phyloP scores from a whole-genome alignment of 1,140 invertebrate species.

The Formica selysi region DNA sequence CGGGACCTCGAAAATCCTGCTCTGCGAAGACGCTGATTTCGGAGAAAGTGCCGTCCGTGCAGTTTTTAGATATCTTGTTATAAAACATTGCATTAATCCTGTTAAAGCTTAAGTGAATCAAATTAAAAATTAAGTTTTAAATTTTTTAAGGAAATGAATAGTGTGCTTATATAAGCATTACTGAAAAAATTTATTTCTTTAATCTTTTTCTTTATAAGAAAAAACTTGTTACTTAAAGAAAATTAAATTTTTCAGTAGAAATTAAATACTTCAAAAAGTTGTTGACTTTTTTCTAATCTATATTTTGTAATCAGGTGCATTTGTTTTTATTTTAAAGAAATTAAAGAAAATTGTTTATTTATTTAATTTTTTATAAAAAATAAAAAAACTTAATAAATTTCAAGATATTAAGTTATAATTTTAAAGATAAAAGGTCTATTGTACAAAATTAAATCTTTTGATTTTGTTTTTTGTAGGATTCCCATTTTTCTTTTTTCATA shows the following conservation, averaged over 20 bases:
- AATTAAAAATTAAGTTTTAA: neutral
- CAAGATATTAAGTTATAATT: neutral
- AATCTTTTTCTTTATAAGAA: neutral
- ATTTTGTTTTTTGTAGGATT: neutral
- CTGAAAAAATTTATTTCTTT: neutral
- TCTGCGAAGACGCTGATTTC: neutral
- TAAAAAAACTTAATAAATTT: neutral
- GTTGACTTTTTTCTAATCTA: neutral
- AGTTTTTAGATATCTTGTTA: neutral
- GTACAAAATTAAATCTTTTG: neutral
- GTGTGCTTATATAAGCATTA: neutral
- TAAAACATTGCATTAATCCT: neutral
- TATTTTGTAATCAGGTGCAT: neutral
- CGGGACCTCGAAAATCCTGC: conserved; percentile 41
- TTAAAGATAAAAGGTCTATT: neutral
- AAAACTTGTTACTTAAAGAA: neutral
- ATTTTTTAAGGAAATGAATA: neutral
- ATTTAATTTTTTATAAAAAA: neutral
- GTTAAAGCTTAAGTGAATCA: neutral
- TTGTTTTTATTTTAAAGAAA: neutral
- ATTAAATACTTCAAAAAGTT: neutral
- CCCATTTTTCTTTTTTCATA: neutral
- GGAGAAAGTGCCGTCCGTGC: neutral
- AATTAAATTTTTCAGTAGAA: conserved; percentile 3
- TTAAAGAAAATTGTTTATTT: neutral